phyloP scores from a whole-genome alignment of 2,113 vertebrate genomes.

The Sapajus apella region DNA sequence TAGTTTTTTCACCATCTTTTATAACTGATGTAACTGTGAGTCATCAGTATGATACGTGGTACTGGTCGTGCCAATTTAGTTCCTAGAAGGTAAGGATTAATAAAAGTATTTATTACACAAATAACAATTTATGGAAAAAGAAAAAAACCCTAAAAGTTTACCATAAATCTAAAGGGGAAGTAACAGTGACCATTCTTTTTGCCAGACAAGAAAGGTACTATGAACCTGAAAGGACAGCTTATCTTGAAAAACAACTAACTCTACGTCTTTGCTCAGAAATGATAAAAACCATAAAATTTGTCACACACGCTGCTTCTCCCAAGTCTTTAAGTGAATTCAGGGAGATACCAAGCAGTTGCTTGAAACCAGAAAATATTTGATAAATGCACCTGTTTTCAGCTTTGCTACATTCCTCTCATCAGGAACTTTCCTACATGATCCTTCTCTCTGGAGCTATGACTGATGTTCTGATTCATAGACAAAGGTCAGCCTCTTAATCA shows the following conservation, averaged over 20 bases:
- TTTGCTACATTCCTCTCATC: not conserved
- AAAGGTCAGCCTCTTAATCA: slow-evolving; percentile 25
- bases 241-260: slow-evolving; percentile 25
- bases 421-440: not conserved
- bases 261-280: not conserved
- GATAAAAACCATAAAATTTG: not conserved
- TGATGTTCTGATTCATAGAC: not conserved
- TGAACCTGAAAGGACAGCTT: not conserved
- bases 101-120: not conserved
- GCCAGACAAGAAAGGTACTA: not conserved
- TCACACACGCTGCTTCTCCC: not conserved
- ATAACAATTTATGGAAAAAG: not conserved
- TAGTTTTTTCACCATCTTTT: slow-evolving; percentile 29
- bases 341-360: not conserved
- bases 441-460: not conserved
- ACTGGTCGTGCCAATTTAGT: not conserved
- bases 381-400: not conserved
- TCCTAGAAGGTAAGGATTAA: slow-evolving; percentile 24
- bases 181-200: not conserved
- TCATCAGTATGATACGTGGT: not conserved
- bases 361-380: not conserved
- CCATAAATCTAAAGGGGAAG: slow-evolving; percentile 16
- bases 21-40: not conserved
- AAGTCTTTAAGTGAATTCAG: slow-evolving; percentile 36
- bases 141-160: not conserved